Conservation (phyloP, 2,888 invertebrate genomes). For the Caenorhabditis drosophilae region DNA sequence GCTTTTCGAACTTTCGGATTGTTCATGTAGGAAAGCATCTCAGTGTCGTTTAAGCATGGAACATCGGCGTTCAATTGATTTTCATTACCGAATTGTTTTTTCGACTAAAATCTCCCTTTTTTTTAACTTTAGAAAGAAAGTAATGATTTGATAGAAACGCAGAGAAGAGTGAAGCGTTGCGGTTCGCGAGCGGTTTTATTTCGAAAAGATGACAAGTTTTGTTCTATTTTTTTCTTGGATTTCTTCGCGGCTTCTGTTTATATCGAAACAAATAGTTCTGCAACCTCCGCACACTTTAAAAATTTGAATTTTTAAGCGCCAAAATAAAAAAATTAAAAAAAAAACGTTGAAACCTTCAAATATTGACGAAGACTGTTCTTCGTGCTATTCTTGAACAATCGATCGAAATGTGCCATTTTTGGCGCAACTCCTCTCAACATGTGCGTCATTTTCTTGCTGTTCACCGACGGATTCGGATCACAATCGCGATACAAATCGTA, state of each 20-base stretch:
- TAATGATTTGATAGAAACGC: no score
- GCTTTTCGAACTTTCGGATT: conserved; percentile 55
- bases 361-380: conserved; percentile 14
- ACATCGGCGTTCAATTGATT: conserved; percentile 50
- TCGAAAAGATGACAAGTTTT: no score
- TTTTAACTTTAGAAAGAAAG: no score
- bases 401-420: conserved; percentile 27
- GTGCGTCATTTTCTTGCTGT: conserved; percentile 55
- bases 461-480: conserved; percentile 63
- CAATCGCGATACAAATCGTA: conserved; percentile 62
- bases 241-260: no score
- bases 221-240: no score
- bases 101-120: no score
- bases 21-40: conserved; percentile 65
- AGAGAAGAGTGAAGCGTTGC: no score
- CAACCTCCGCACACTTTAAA: conserved; percentile 21
- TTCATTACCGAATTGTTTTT: no score
- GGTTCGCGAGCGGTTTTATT: no score
- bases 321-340: conserved; percentile 1
- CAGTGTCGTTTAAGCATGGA: conserved; percentile 67
- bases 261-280: no score
- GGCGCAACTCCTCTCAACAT: conserved; percentile 55
- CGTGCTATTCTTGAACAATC: conserved; percentile 23
- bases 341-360: no score
- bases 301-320: neutral